Base-by-base conservation (phyloP, 2,888 invertebrate species). In the Orchesella flavescens region DNA sequence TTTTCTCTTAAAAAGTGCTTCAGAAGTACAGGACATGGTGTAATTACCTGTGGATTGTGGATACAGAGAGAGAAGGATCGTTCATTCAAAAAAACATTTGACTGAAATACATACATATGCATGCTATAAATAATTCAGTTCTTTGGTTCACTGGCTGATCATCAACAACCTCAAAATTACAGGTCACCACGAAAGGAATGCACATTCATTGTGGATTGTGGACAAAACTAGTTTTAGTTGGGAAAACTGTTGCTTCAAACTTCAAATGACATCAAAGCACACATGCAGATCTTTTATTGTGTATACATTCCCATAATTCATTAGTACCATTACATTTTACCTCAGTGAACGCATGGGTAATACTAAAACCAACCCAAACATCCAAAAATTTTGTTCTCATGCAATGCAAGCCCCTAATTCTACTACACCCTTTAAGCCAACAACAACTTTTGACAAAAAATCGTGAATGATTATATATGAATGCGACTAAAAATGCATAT, bases 401-500 rank as follows among this genome's bases (percentile, higher is more conserved):
- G 34, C 34, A 34, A 34, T 34, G 34, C 34, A 34, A 34, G 7
- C 34, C 34, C 7, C 34, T 7, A 34, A 57, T 10, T 57, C 1
- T 61, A n/a, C n/a, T 66, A 23, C 34, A 55, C 71, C 71, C 34
- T 71, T 24, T 24, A 34, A 75, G 23, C 65, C 53, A 65, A 75
- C 65, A 65, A 75, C 65, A 65, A 34, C 34, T 34, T 53, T 65
- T 53, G 24, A 46, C 74, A 65, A 23, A 65, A 43, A 49, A 34
- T 53, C n/a, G 43, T 10, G 57, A 59, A 44, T 10, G 72, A 59
- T 59, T 34, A 46, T 10, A 46, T 10, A 34, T 49, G 13, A 63
- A 63, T 75, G 46, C 53, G 63, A 61, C 57, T 12, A 68, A 71
- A 65, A 65, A 65, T 65, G 65, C 44, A 65, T 65, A 44, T 24